A percentile compares a stretch with the other conserved stretches of the same genome.
phyloP scores from a whole-genome alignment of 1,140 invertebrate genomes.

The Phymorhynchus buccinoides region DNA sequence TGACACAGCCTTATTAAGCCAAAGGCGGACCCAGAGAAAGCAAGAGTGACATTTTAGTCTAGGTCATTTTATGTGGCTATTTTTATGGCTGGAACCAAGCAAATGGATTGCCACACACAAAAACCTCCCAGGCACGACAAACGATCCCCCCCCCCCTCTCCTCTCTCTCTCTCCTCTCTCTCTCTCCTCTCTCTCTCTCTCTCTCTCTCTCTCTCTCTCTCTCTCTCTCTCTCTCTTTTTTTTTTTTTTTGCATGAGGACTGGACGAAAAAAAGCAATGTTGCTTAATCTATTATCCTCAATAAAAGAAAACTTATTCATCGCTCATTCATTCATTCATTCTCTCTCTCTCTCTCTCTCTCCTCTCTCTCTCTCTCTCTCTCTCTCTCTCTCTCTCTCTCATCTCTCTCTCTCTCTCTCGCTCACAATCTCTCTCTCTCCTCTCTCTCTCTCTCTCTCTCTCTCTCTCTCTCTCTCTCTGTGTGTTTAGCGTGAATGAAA shows the following conservation, averaged over 20 bases:
- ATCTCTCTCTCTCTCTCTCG: neutral
- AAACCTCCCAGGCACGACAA: no score
- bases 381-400: neutral
- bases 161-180: neutral
- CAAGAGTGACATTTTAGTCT: no score
- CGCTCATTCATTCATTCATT: no score
- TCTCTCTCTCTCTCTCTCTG: neutral
- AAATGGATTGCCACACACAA: no score
- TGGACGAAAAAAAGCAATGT: no score
- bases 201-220: neutral
- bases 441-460: neutral
- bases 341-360: neutral
- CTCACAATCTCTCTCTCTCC: neutral
- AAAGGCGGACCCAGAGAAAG: no score
- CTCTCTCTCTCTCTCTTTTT: neutral
- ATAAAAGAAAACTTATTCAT: no score
- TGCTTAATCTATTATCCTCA: no score
- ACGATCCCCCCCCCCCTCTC: neutral
- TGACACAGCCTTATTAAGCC: no score
- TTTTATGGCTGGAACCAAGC: no score
- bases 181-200: neutral
- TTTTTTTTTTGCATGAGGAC: neutral
- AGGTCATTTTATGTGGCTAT: no score
- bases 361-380: neutral
- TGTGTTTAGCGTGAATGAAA: neutral